Base-by-base conservation (phyloP, 23 tunicate species). In the Trididemnum nubilum region DNA sequence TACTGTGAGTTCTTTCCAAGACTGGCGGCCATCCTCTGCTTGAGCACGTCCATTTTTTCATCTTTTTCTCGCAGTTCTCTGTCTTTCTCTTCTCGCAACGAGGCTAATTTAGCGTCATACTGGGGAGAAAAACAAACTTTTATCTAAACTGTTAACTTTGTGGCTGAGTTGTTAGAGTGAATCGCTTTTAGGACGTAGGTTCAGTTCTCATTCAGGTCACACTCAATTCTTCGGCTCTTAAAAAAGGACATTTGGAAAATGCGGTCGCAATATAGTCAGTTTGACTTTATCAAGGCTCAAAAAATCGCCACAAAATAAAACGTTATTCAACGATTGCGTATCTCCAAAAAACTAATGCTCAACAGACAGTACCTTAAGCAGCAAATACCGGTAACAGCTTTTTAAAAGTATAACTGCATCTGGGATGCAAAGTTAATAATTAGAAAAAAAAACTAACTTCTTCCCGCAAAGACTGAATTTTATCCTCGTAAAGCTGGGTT, bases 1-100 rank as follows among this genome's bases (percentile, higher is more conserved):
- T 80, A 91, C 97, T 35, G 75, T 35, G 97, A 91, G 73, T 91
- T 91, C 69, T 85, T 91, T 75, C 97, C 97, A 25, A 91, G 37
- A 24, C 83, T 85, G 34, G 88, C 90, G 0, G 97, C 97, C 97
- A 91, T 91, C 33, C 90, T 81, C 73, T 81, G 77, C 33, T 91
- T 91, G 72, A 91, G 34, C 5, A 86, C 23, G 1, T 36, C 52
- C 57, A 91, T 25, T 38, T 67, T 81, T 2, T 81, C 90, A 65
- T 91, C 90, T 33, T 69, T 81, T 34, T 91, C 87, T 85, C 57
- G 49, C 0, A 91, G 40, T 71, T 85, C 89, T 64, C 49, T 60
- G 37, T 81, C 86, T 74, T 81, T 85, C 22, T 70, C 24, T 49
- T 81, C 87, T 33, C 51, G 40, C 0, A 91, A 69, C 2, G 73